Evolutionary conservation across 2,888 invertebrate genomes (phyloP).

Genomic region (Phania funesta): DNA sequence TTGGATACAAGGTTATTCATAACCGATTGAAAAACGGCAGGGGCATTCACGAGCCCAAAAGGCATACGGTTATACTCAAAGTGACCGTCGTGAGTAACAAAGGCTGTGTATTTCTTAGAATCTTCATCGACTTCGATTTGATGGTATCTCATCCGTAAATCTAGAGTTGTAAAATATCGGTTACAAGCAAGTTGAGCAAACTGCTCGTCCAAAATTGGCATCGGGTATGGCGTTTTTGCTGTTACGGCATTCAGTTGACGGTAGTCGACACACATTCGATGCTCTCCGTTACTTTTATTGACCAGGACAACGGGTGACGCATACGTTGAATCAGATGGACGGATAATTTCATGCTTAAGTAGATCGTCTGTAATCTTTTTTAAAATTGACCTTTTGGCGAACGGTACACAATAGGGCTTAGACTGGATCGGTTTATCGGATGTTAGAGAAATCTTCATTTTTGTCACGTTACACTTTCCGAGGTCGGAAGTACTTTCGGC

Average conservation of each 20-base stretch:
- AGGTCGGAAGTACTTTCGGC: no score
- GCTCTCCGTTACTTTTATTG: constrained; percentile 64
- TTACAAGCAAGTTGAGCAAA: constrained; percentile 53
- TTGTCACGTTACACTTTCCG: not conserved
- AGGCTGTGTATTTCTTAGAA: constrained; percentile 64
- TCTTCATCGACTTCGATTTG: constrained; percentile 61
- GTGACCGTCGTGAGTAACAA: constrained; percentile 61
- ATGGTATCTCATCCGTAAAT: constrained; percentile 58
- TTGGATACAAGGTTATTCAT: constrained; percentile 41
- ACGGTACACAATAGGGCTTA: constrained; percentile 62
- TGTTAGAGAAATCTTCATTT: not conserved
- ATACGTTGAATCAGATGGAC: constrained; percentile 54
- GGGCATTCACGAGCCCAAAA: constrained; percentile 66
- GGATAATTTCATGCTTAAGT: constrained; percentile 46
- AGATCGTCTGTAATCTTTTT: constrained; percentile 42
- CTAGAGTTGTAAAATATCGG: constrained; percentile 27
- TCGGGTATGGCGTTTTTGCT: constrained; percentile 58
- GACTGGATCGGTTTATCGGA: constrained; percentile 43
- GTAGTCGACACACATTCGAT: constrained; percentile 26
- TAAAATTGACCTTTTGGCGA: constrained; percentile 48
- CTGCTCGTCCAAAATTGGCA: constrained; percentile 66
- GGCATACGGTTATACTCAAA: constrained; percentile 68
- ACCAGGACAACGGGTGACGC: constrained; percentile 66
- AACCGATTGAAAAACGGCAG: constrained; percentile 44
- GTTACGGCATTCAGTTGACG: constrained; percentile 31